Percentiles rank a stretch among this genome's conserved stretches.
These are phyloP conservation scores for Thecocarcelia acutangulata DNA, from an alignment of 2,888 invertebrate species.

Conservation along the genomic window DNA sequence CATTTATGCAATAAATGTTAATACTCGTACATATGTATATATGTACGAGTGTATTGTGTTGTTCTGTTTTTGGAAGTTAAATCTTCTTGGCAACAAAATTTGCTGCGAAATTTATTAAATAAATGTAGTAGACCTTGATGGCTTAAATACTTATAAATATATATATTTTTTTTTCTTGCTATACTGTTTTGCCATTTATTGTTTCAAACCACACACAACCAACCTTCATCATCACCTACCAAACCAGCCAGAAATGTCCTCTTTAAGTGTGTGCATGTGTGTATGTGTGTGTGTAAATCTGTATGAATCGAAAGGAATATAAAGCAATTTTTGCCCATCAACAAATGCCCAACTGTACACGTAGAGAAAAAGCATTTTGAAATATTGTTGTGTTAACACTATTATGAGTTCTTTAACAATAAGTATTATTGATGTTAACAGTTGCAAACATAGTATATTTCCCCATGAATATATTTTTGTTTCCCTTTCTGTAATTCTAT, in stretches of 20 bases:
- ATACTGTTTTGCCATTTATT: conserved; percentile 12
- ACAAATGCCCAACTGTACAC: conserved; percentile 3
- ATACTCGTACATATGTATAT: conserved; percentile 36
- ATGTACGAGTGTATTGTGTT: no score
- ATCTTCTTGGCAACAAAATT: conserved; percentile 38
- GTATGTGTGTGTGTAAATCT: no score
- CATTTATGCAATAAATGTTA: conserved; percentile 67
- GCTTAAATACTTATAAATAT: conserved; percentile 46
- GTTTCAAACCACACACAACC: neutral
- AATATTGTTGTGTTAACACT: no score
- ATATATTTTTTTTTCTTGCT: no score
- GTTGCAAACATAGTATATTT: no score
- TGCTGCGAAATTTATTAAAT: conserved; percentile 34
- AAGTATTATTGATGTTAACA: no score
- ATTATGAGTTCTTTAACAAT: no score
- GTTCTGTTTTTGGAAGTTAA: conserved; percentile 12
- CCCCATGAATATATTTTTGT: no score
- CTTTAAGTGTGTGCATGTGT: neutral
- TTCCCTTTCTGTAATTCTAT: no score
- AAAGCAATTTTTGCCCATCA: conserved; percentile 41
- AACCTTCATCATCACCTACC: neutral
- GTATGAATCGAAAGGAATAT: conserved; percentile 10
- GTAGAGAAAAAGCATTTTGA: no score
- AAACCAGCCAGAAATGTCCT: neutral
- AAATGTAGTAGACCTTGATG: conserved; percentile 64